Evolutionary conservation across 53 echinoderm and acorn worm genomes (phyloP), one percentile per base, ranked within the genome.

Genomic region (Zoroaster sp.): DNA sequence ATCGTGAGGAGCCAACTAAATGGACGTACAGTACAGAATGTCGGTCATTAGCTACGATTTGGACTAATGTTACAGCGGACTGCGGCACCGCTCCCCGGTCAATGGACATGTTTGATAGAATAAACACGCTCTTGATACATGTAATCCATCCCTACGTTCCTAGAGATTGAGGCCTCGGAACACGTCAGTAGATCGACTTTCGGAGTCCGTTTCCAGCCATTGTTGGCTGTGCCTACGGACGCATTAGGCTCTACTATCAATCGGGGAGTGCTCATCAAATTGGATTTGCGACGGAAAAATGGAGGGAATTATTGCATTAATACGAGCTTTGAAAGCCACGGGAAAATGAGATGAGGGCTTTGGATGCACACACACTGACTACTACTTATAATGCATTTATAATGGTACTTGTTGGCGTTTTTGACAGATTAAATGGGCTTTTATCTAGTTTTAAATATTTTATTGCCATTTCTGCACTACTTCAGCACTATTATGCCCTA

Each of bases 71-170:
- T 85, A 85, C 85, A 85, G 85, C 85, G 42, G 85, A 47, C 70
- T 44, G 66, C 71, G 51, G 85, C 85, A 85, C 72, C 66, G 85
- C 85, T 85, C 85, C 85, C 69, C 85, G 85, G 85, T 85, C 85
- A 85, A 85, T 85, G 85, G 85, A 85, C 85, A 85, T 85, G 85
- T 85, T 85, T 85, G 85, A 85, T 85, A 85, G 85, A 85, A 85
- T 85, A 85, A 85, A 85, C 85, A 85, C 71, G 85, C 85, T 85
- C 85, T 85, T 85, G 85, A 85, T 85, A 85, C 71, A 71, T 71
- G 85, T 85, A 85, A 85, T 85, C 85, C 85, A 85, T 69, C 85
- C 85, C 85, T 69, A 10, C 40, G 71, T 85, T 70, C 46, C 69
- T 69, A 44, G 71, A 71, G 71, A 85, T 71, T 85, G 69, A 71